Evolutionary conservation across 1,140 invertebrate species (phyloP).

Genomic region (Pseudomyrmex gracilis): DNA sequence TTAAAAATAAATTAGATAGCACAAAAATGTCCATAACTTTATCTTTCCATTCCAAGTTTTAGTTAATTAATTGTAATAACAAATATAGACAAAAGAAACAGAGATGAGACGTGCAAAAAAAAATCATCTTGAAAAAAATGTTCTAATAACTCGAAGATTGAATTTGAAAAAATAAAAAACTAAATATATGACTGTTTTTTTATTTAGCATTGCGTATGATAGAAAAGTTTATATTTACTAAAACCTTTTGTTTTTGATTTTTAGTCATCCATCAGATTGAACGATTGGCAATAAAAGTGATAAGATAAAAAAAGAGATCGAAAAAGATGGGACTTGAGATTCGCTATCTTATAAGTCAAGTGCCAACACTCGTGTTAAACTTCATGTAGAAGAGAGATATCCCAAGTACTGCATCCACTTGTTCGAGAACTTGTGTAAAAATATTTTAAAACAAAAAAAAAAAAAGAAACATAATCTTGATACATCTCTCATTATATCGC

Average conservation of each 20-base stretch:
- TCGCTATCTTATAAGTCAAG: slow-evolving; percentile 42
- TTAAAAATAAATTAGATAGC: slow-evolving; percentile 6
- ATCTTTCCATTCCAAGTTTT: neutral
- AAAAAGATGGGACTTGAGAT: slow-evolving; percentile 42
- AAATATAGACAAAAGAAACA: too few species aligned
- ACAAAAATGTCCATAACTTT: too few species aligned
- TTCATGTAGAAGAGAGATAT: slow-evolving; percentile 31
- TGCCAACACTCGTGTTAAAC: slow-evolving; percentile 43
- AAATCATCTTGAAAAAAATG: neutral
- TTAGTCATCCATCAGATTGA: slow-evolving; percentile 10
- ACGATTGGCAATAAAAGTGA: slow-evolving; percentile 38
- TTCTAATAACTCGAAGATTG: slow-evolving; percentile 4
- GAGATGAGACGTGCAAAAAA: too few species aligned
- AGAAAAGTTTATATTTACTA: neutral
- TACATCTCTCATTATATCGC: neutral
- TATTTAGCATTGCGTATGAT: neutral
- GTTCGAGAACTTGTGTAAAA: slow-evolving; percentile 16
- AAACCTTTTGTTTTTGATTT: neutral
- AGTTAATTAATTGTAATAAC: neutral
- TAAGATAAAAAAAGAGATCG: slow-evolving; percentile 12
- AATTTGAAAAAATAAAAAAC: neutral
- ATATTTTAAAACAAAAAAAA: slow-evolving; percentile 11
- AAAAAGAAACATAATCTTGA: slow-evolving; percentile 18
- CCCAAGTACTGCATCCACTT: neutral
- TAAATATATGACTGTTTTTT: neutral